These are phyloP conservation scores for Galendromus occidentalis DNA, from an alignment of 1,140 invertebrate species.

Conservation along the genomic window DNA sequence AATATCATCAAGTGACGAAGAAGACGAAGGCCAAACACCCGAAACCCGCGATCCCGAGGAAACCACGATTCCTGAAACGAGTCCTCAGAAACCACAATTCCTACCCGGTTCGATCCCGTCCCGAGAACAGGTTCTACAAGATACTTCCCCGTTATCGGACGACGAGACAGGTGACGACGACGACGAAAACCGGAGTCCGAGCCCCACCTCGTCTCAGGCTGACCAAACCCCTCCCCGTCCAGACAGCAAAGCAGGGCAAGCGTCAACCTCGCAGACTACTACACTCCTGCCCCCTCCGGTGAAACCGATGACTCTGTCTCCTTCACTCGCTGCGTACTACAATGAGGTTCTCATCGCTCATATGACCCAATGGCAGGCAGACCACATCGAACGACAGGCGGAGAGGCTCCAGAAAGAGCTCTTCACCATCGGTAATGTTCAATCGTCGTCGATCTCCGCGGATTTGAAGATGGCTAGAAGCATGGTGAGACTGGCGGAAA, in stretches of 20 bases:
- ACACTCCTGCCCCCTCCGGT: slow-evolving; percentile 19
- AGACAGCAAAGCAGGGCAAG: slow-evolving; percentile 16
- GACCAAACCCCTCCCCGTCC: slow-evolving; percentile 30
- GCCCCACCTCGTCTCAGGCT: slow-evolving; percentile 27
- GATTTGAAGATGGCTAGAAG: slow-evolving; percentile 84
- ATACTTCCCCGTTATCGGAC: neutral
- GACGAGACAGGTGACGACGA: too few relatives aligned
- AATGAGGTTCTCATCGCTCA: slow-evolving; percentile 71
- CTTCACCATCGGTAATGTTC: slow-evolving; percentile 57
- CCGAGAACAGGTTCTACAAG: neutral
- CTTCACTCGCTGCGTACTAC: slow-evolving; percentile 73
- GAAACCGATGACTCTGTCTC: slow-evolving; percentile 40
- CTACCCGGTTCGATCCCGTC: slow-evolving; percentile 1
- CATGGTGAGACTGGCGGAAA: slow-evolving; percentile 78
- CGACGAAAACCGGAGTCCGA: slow-evolving; percentile 17
- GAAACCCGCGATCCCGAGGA: neutral
- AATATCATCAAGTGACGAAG: slow-evolving; percentile 4
- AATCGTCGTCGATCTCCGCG: slow-evolving; percentile 76
- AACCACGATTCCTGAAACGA: neutral
- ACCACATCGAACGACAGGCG: slow-evolving; percentile 80
- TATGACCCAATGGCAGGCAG: slow-evolving; percentile 74
- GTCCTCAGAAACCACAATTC: neutral
- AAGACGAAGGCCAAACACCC: neutral
- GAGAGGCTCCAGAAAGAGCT: slow-evolving; percentile 44
- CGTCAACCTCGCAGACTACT: slow-evolving; percentile 19